Evolutionary conservation across 2,888 invertebrate species (phyloP), one percentile per base, ranked within the genome.

Genomic region (Drosophila villosipedis): DNA sequence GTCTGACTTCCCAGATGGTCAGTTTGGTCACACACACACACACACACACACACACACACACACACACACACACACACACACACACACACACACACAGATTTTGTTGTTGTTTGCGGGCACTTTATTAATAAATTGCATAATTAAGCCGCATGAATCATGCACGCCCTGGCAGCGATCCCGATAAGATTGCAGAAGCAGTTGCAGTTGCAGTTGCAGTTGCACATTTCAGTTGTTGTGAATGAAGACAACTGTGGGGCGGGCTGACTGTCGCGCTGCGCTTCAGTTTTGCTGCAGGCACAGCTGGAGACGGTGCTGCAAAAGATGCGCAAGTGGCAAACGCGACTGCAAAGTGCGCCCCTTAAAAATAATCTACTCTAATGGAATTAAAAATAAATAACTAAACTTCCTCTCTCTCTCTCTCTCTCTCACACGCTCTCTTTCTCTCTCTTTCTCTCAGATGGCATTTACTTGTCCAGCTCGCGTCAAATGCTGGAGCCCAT

Each of bases 401-500:
- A 57, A n/a, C 16, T 25, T 47, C 4, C 25, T 22, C 43, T 33
- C 41, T 16, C 22, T 35, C 1, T 5, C 16, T n/a, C 4, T 7
- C n/a, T 14, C 9, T 1, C 12, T 5, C n/a, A n/a, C n/a, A n/a
- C n/a, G n/a, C 4, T 9, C 35, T 35, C 53, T 19, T 33, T 43
- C 39, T 14, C n/a, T 39, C 3, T 22, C 37, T n/a, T 12, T 53
- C 9, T 25, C 61, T 0, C 78, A 93, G 93, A 93, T 91, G 93
- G 91, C 73, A 86, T 91, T 69, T 93, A 91, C 72, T 76, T 93
- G 70, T 92, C 93, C 59, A 91, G 84, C 58, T 93, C 93, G 37
- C 91, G 93, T 2, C 93, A 92, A 88, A 92, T 93, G 90, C 94
- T 97, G 94, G 97, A 97, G 93, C 97, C 97, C 33, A 97, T 97